Evolutionary conservation across 2,797 vertebrate species (phyloP), one percentile per base, ranked within the genome.

Genomic region (Epinephelus awoara): DNA sequence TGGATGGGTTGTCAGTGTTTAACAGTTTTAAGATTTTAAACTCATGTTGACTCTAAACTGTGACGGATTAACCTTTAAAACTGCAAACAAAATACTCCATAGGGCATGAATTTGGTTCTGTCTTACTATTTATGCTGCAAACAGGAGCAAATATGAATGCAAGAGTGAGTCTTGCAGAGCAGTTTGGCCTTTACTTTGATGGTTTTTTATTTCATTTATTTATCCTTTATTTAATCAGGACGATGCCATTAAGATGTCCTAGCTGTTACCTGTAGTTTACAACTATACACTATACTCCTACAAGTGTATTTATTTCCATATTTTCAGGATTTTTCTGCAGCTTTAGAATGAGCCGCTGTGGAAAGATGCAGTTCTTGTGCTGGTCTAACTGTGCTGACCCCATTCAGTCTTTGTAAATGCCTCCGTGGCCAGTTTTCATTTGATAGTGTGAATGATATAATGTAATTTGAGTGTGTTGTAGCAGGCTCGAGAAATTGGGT

Each of bases 21-120:
- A 82, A 84, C 46, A 69, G 57, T 25, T 82, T 81, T 75, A 72
- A 69, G 40, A 42, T 74, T 29, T 13, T 65, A 58, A 70, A 52
- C 18, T 10, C 40, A n/a, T 69, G 67, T 58, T 83, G 21, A 52
- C 52, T 23, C 14, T 27, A 67, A 23, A 62, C 66, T 5, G 4
- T 15, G 18, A 40, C 1, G 0, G 23, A 72, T 18, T 10, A 59
- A 61, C 23, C 9, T 25, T 74, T 61, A 14, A 71, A 68, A 74
- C 23, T 19, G 5, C 2, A 54, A 25, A 47, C 11, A 15, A 23
- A 56, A 70, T 58, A 23, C 21, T 63, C 12, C 0, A 18, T 21
- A 23, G 23, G 13, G 64, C 5, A 19, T 56, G 15, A 19, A 50
- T 38, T 19, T 34, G 13, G 66, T 19, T 13, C 25, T 13, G 2